Evolutionary conservation across 2,113 vertebrate species (phyloP).

Genomic region (Mus pahari): DNA sequence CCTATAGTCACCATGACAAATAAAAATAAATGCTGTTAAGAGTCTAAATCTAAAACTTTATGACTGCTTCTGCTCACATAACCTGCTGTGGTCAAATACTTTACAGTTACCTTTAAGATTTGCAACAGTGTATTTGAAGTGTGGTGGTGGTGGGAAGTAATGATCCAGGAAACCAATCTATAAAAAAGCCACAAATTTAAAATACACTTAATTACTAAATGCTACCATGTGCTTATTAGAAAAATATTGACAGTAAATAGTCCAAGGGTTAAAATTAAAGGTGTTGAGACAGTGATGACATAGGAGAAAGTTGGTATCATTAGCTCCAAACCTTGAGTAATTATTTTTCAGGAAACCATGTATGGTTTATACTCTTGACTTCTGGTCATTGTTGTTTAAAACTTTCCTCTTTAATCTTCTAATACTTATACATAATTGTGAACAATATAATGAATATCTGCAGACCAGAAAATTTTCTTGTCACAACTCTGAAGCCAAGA

Average conservation of each 20-base stretch:
- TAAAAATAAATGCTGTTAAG: not conserved
- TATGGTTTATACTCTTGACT: not conserved
- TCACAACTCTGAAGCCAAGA: not conserved
- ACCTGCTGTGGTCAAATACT: not conserved
- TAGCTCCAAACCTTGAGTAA: not conserved
- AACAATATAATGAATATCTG: not conserved
- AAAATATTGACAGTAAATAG: not conserved
- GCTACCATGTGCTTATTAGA: not conserved
- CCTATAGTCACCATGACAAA: not conserved
- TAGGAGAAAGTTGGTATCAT: not conserved
- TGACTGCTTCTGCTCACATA: not conserved
- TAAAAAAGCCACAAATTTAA: not conserved
- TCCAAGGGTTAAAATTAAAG: not conserved
- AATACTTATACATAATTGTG: not conserved
- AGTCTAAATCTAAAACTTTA: not conserved
- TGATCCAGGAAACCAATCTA: not conserved
- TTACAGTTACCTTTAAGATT: not conserved
- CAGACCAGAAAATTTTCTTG: not conserved
- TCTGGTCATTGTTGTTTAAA: not conserved
- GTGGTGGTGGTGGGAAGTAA: not conserved
- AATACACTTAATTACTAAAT: not conserved
- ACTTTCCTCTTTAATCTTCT: not conserved
- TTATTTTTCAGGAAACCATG: slow-evolving; percentile 27
- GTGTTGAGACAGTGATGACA: not conserved
- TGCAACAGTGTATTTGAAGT: not conserved